A percentile compares a stretch with the other conserved stretches of the same genome.
These are phyloP conservation scores for Scaptomyza montana DNA, from an alignment of 1,140 invertebrate genomes.

Conservation along the genomic window DNA sequence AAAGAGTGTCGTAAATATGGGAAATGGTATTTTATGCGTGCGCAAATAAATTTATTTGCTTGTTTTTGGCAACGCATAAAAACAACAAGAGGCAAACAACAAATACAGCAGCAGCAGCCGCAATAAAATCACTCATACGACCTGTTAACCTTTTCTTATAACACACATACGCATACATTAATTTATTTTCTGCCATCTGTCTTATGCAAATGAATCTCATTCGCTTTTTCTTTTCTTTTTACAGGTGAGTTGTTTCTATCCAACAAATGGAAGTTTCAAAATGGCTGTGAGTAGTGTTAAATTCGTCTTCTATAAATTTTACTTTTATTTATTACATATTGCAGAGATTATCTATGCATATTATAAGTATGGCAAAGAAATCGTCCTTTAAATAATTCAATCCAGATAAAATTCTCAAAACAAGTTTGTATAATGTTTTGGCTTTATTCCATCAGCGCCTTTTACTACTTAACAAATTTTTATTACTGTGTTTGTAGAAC, in stretches of 20 bases:
- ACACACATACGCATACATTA: conserved; percentile 34
- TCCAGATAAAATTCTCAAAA: too few species aligned
- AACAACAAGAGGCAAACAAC: conserved; percentile 15
- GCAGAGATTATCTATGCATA: too few species aligned
- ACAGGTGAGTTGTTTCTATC: conserved; percentile 55
- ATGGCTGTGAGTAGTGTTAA: conserved; percentile 2
- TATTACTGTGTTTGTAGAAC: too few species aligned
- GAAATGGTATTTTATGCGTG: conserved; percentile 76
- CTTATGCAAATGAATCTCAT: conserved; percentile 13
- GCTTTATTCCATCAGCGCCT: too few species aligned
- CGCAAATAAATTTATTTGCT: conserved; percentile 64
- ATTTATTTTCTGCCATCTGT: conserved; percentile 27
- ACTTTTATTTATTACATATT: neutral
- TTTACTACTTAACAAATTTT: too few species aligned
- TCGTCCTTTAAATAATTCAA: too few species aligned
- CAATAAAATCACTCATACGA: conserved; percentile 75
- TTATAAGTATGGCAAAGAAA: too few species aligned
- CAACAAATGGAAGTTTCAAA: neutral
- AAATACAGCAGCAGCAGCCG: neutral
- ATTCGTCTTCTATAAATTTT: neutral
- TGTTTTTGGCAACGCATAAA: conserved; percentile 49
- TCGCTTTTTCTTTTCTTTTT: conserved; percentile 23
- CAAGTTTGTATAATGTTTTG: too few species aligned
- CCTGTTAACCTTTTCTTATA: conserved; percentile 67
- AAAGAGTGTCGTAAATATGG: conserved; percentile 66